Evolutionary conservation across 2,888 invertebrate genomes (phyloP), one percentile per base, ranked within the genome.

Genomic region (Campoletis raptor): DNA sequence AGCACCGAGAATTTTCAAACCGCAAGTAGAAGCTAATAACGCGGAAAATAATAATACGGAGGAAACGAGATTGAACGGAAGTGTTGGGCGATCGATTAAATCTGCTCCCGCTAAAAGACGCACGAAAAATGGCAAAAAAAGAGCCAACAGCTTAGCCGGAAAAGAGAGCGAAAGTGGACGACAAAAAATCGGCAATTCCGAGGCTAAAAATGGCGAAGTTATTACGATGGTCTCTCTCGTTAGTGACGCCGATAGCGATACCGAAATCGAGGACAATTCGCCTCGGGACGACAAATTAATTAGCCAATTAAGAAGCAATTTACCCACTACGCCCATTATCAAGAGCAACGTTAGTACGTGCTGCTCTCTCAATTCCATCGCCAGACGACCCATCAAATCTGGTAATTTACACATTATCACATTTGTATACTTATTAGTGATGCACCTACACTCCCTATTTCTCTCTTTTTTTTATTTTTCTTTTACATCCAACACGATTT

Each of bases 191-290:
- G 30, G 87, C 57, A 85, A 54, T 37, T 70, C 24, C 36, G 67
- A 66, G 12, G 40, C 48, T 12, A 87, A 89, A 81, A 88, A 81
- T 66, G 77, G 89, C 2, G 94, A 94, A 72, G 93, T 97, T 52
- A 95, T 96, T 0, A 97, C 97, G 0, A 95, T 97, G 95, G 96
- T 97, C 0, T 96, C 96, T 0, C 93, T 97, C 67, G 94, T 96
- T 5, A 96, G 96, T 90, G 96, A 96, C 0, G 96, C 96, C 24
- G 96, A 96, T 57, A 96, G 96, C 90, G 96, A 96, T 82, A 95
- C 95, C 30, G 96, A 96, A 45, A 89, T 90, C 57, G 92, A 92
- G 30, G 91, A 91, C 18, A 92, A 91, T 84, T 93, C 92, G 37
- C 91, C 91, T 0, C 88, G 91, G 1, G 94, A 94, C 57, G 92